Evolutionary conservation across 1,140 invertebrate genomes (phyloP).

Genomic region (Philotrypesis tridentata): DNA sequence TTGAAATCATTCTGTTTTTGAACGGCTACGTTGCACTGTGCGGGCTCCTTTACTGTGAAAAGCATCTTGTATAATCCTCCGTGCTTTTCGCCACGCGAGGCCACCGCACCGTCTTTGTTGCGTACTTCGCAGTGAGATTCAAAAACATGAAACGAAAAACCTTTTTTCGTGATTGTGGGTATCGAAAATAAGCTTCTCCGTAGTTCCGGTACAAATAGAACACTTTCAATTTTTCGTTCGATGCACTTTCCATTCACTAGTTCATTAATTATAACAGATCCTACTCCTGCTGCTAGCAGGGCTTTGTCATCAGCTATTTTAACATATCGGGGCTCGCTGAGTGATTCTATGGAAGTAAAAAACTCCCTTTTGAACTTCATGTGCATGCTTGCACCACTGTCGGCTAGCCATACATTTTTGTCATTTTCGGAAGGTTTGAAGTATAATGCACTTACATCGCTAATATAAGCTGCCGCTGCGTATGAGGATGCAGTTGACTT

Average conservation of each 20-base stretch:
- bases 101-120: too few relatives aligned
- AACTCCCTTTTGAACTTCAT: background rate
- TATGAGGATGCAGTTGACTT: too few relatives aligned
- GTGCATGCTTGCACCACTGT: background rate
- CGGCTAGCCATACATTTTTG: background rate
- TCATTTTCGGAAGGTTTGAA: background rate
- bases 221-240: slow-evolving; percentile 35
- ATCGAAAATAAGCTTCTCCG: slow-evolving; percentile 43
- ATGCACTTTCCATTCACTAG: background rate
- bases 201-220: slow-evolving; percentile 34
- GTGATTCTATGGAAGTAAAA: background rate
- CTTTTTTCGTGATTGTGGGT: slow-evolving; percentile 18
- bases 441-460: background rate
- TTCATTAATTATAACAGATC: slow-evolving; percentile 29
- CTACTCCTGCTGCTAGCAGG: slow-evolving; percentile 5
- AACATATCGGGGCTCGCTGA: background rate
- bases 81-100: too few relatives aligned
- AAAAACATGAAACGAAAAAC: slow-evolving; percentile 16
- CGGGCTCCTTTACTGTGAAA: too few relatives aligned
- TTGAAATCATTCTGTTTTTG: too few relatives aligned
- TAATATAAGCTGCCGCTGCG: too few relatives aligned
- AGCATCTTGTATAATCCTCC: too few relatives aligned
- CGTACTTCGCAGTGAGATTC: slow-evolving; percentile 9
- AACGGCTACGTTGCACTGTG: too few relatives aligned
- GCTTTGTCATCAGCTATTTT: background rate